These are phyloP conservation scores for Phortica variegata DNA, from an alignment of 1,140 invertebrate species.

Conservation along the genomic window DNA sequence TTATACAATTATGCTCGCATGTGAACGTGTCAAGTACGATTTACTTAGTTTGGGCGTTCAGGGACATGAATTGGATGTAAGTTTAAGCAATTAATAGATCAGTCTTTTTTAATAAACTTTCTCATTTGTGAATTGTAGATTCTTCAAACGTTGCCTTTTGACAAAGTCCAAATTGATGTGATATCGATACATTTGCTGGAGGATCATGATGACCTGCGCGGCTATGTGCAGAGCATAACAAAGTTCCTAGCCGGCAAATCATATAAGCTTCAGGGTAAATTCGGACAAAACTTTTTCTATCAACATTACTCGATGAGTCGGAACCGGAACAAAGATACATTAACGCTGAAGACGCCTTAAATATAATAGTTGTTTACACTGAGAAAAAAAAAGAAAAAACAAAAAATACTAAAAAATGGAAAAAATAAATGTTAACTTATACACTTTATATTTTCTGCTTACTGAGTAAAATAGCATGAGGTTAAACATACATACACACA, in stretches of 20 bases:
- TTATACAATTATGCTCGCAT: slow-evolving; percentile 75
- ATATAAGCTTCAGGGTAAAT: slow-evolving; percentile 49
- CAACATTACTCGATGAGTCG: slow-evolving; percentile 44
- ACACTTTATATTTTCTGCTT: no score
- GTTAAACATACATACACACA: no score
- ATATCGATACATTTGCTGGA: slow-evolving; percentile 58
- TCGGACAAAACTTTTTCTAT: slow-evolving; percentile 54
- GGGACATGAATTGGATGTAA: slow-evolving; percentile 62
- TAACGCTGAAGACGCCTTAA: slow-evolving; percentile 47
- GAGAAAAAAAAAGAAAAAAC: slow-evolving; percentile 15
- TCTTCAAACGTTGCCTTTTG: slow-evolving; percentile 60
- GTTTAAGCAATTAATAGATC: not conserved
- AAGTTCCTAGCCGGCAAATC: slow-evolving; percentile 51
- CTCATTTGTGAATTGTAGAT: slow-evolving; percentile 39
- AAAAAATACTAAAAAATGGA: not conserved
- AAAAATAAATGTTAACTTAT: no score
- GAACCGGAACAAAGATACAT: slow-evolving; percentile 53
- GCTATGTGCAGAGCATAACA: slow-evolving; percentile 50
- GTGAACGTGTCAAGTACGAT: slow-evolving; percentile 69
- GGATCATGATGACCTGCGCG: slow-evolving; percentile 43
- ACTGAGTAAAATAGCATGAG: no score
- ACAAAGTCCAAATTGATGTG: slow-evolving; percentile 59
- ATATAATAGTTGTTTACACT: slow-evolving; percentile 7
- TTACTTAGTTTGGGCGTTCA: slow-evolving; percentile 72
- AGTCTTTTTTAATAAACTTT: slow-evolving; percentile 16